Evolutionary conservation across 2,888 invertebrate species (phyloP).

Genomic region (Epinotia nisella): DNA sequence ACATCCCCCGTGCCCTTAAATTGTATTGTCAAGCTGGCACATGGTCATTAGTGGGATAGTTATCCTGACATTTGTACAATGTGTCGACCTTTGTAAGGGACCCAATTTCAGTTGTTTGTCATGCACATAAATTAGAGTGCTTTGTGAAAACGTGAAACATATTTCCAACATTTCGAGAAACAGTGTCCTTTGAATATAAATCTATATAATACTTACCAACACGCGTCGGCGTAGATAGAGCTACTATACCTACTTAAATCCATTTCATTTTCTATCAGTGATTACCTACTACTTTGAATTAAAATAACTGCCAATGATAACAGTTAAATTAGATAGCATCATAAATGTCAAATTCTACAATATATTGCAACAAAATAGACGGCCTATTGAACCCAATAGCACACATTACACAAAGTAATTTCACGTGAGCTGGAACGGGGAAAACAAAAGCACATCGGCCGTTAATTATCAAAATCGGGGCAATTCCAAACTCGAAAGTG

Average conservation of each 20-base stretch:
- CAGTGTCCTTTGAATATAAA: background rate
- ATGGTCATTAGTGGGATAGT: conserved; percentile 43
- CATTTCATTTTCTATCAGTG: too few species aligned
- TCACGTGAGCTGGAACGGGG: conserved; percentile 2
- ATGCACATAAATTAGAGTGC: conserved; percentile 28
- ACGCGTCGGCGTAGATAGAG: too few species aligned
- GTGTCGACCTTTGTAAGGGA: conserved; percentile 42
- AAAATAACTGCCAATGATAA: too few species aligned
- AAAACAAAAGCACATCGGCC: conserved; percentile 33
- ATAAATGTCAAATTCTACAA: background rate
- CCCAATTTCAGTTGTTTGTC: conserved; percentile 35
- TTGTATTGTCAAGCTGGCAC: conserved; percentile 45
- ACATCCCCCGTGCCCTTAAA: conserved; percentile 45
- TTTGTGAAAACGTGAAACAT: conserved; percentile 25
- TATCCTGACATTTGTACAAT: conserved; percentile 45
- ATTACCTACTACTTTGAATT: too few species aligned
- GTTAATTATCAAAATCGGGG: conserved; percentile 36
- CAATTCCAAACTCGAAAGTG: conserved; percentile 40
- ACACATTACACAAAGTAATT: background rate
- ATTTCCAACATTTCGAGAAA: background rate
- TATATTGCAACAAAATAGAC: background rate
- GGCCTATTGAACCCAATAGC: too few species aligned
- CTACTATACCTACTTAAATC: too few species aligned
- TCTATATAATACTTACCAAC: background rate
- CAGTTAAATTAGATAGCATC: too few species aligned